A percentile compares a stretch with the other conserved stretches of the same genome.
phyloP scores from a whole-genome alignment of 2,113 vertebrate genomes.

The Rhipidura dahli region DNA sequence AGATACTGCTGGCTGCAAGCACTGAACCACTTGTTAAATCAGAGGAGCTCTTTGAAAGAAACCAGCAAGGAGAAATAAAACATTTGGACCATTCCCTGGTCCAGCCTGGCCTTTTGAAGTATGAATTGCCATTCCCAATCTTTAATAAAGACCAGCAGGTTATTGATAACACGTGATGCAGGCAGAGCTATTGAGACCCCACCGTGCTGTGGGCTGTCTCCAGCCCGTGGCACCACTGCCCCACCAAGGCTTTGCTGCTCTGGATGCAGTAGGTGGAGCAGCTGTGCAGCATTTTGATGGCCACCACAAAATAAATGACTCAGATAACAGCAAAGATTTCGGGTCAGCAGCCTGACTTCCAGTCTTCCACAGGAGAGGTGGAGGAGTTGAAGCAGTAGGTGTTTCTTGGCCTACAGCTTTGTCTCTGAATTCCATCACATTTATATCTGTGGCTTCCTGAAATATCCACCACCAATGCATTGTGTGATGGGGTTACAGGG shows the following conservation, averaged over 20 bases:
- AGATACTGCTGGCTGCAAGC: not conserved
- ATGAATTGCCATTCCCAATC: not conserved
- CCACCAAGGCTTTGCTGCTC: not conserved
- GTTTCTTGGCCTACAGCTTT: no score
- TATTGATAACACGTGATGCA: not conserved
- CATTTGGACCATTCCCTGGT: not conserved
- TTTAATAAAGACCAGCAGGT: not conserved
- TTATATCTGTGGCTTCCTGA: not conserved
- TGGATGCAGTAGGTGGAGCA: no score
- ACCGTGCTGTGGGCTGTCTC: accelerated
- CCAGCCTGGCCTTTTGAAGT: not conserved
- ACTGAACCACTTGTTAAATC: not conserved
- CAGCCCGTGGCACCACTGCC: not conserved
- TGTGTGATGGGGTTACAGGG: no score
- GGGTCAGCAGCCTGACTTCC: no score
- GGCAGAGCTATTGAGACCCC: not conserved
- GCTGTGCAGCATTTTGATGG: no score
- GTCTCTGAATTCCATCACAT: not conserved
- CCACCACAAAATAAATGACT: no score
- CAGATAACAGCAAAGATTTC: no score
- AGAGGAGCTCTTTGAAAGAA: not conserved
- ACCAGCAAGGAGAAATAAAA: not conserved
- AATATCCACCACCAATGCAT: not conserved
- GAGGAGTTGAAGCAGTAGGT: no score
- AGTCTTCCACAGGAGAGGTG: no score